Evolutionary conservation across 2,113 vertebrate species (phyloP).

Genomic region (Reinhardtius hippoglossoides): DNA sequence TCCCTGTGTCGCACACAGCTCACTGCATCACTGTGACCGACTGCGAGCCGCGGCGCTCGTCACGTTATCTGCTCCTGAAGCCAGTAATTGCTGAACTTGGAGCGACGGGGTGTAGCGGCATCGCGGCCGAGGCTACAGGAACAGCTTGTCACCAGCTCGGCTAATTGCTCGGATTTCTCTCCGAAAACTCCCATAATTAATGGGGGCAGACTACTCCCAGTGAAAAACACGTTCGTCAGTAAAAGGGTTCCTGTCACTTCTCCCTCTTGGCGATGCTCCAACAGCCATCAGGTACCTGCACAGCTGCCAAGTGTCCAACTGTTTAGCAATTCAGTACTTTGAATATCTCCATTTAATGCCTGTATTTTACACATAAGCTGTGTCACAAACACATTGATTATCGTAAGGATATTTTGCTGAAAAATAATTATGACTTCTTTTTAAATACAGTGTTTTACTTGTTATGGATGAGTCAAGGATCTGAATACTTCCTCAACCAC

Average conservation of each 20-base stretch:
- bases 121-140: slow-evolving; percentile 38
- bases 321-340: neutral
- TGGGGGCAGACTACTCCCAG: slow-evolving; percentile 19
- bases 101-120: slow-evolving; percentile 41
- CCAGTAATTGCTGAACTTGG: slow-evolving; percentile 51
- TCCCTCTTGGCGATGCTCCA: slow-evolving; percentile 10
- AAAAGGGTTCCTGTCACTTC: slow-evolving; percentile 18
- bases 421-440: neutral
- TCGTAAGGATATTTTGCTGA: no score
- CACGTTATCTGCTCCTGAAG: slow-evolving; percentile 15
- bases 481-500: no score
- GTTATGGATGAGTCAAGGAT: neutral
- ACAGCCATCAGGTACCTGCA: neutral
- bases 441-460: neutral
- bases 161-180: slow-evolving; percentile 62
- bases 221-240: slow-evolving; percentile 12
- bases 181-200: slow-evolving; percentile 50
- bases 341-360: neutral
- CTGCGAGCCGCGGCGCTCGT: slow-evolving; percentile 17
- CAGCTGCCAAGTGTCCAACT: neutral
- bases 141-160: slow-evolving; percentile 58
- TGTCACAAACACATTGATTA: no score
- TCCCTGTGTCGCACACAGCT: slow-evolving; percentile 1
- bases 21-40: slow-evolving; percentile 6
- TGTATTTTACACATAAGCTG: neutral